Evolutionary conservation across 2,113 vertebrate genomes (phyloP).

Genomic region (Ceratotherium simum): DNA sequence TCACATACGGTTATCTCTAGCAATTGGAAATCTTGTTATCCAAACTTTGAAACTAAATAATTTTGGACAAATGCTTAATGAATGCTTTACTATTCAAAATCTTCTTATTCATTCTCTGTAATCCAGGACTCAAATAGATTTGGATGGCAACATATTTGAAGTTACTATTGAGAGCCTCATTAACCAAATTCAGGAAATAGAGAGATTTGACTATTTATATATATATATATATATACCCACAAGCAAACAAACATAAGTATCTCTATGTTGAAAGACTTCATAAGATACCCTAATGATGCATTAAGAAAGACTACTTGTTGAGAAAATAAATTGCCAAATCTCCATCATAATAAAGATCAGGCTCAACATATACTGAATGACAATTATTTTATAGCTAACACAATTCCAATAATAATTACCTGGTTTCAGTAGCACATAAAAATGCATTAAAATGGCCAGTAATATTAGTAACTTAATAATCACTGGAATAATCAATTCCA

Average conservation of each 20-base stretch:
- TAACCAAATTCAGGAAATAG: neutral
- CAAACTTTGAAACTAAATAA: neutral
- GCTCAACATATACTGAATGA: neutral
- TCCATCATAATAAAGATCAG: neutral
- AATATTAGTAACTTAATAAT: neutral
- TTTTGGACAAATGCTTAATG: neutral
- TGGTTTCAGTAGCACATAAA: neutral
- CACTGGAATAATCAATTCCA: neutral
- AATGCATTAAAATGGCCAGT: neutral
- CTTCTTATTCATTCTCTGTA: neutral
- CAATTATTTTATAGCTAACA: neutral
- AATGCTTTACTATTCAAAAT: neutral
- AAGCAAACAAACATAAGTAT: neutral
- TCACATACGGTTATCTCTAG: neutral
- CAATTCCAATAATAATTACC: neutral
- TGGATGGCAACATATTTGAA: neutral
- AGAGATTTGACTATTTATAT: neutral
- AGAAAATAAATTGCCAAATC: neutral
- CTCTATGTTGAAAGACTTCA: neutral
- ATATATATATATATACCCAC: neutral
- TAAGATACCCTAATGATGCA: neutral
- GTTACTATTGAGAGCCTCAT: neutral
- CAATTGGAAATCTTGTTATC: neutral
- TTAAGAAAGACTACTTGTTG: neutral
- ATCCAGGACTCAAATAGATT: neutral